Base-by-base conservation (phyloP, 2,888 invertebrate species). In the Oscheius onirici region DNA sequence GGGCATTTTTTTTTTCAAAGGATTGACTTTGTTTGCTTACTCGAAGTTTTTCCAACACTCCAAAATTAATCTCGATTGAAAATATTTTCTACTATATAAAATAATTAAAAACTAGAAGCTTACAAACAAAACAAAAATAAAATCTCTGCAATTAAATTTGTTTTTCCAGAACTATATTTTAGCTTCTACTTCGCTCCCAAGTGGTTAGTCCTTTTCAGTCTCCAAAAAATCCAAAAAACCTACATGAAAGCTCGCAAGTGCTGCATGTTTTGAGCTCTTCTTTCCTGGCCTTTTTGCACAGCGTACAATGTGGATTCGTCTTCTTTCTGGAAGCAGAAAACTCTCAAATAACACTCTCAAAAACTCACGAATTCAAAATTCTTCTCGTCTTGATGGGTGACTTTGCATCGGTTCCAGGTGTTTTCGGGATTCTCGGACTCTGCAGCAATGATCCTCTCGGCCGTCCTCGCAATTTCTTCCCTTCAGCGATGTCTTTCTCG, bases 351-450 rank as follows among this genome's bases (percentile, higher is more conserved):
- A n/a, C n/a, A n/a, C 22, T 17, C 1, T 17, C 1, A 24, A 24
- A 44, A 24, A n/a, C 60, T 51, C n/a, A 70, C 70, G 61, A 41
- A 41, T 70, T 70, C 26, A 54, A 55, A 41, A 63, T 46, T 43
- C 70, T 51, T 28, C 70, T 70, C 15, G 70, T 70, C 28, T 70
- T 70, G 11, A 70, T 70, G 1, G 69, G 69, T 5, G 58, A 58
- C 17, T 58, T 58, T 13, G 13, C 57, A 40, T 20, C 43, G 6
- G 34, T 15, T 46, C 15, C 46, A 46, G 46, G 46, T 46, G 20
- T 46, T 46, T 20, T 20, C 11, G 22, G 17, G 24, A 41, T n/a
- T n/a, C 20, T 41, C 22, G n/a, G n/a, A n/a, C n/a, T 41, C 58
- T 57, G 28, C 15, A 11, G n/a, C 8, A 20, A 10, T n/a, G 41